Base-by-base conservation (phyloP, 1,140 invertebrate genomes). In the Dendrolimus kikuchii region DNA sequence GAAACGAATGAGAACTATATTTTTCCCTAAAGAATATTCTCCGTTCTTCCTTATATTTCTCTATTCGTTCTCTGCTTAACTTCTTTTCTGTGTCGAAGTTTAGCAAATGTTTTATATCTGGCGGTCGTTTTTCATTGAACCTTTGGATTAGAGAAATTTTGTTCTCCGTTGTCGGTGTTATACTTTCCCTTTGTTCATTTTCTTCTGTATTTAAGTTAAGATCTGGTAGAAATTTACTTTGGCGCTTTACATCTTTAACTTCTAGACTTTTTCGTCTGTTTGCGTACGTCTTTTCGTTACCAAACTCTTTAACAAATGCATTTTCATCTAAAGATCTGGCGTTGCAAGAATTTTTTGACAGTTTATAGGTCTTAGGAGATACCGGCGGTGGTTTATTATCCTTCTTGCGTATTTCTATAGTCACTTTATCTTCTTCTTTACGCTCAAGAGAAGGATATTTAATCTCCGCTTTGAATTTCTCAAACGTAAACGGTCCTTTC, bases 31-130 rank as follows among this genome's bases (percentile, higher is more conserved):
- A 76, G 68, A 95, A 95, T 51, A 92, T 93, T 51, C 96, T 88
- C n/a, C 96, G 87, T 73, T 97, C 95, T 75, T 96, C 95, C 86
- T 98, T 98, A 72, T 97, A 97, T 71, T 94, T 93, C 77, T 96
- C 95, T 60, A 97, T 97, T 44, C 95, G 81, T 71, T 95, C 93
- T 38, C 93, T 81, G 57, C 93, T 92, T 5, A 91, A 62, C 65
- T 91, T 89, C 42, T 89, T 89, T 39, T 84, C 88, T 23, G 72
- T 71, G 66, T 91, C 90, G 73, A 89, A 73, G 60, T 65, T 85
- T 71, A 84, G 71, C 1, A 81, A 9, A 48, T 86, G 88, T 55
- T 90, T 90, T 4, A 85, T 81, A 40, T 80, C 84, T 0, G 62
- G 63, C 0, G 75, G 68, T 42, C 72, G 61, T 54, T 72, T 76